phyloP scores from a whole-genome alignment of 2,888 invertebrate species.

The Polietes domitor region DNA sequence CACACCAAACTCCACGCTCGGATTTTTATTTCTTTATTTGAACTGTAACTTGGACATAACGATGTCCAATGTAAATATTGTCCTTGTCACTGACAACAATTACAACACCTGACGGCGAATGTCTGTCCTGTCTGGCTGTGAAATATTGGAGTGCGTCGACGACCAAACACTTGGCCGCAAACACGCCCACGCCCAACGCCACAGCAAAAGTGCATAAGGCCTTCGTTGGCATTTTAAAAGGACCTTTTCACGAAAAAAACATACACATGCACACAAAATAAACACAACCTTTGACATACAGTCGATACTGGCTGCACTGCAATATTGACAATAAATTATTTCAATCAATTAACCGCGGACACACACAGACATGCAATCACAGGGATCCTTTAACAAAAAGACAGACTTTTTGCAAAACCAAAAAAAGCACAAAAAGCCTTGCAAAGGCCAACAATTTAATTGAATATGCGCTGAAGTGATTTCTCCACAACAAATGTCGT shows the following conservation, averaged over 20 bases:
- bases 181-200: neutral
- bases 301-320: constrained; percentile 15
- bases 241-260: neutral
- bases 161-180: neutral
- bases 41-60: too few relatives aligned
- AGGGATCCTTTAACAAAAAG: neutral
- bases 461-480: constrained; percentile 8
- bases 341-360: constrained; percentile 60
- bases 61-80: too few relatives aligned
- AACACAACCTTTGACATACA: neutral
- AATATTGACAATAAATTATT: constrained; percentile 58
- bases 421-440: too few relatives aligned
- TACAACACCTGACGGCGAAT: neutral
- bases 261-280: too few relatives aligned
- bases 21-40: too few relatives aligned
- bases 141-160: too few relatives aligned
- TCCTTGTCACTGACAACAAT: too few relatives aligned
- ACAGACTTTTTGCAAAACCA: neutral
- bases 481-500: neutral
- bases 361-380: neutral
- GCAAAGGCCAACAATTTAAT: constrained; percentile 15
- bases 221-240: neutral
- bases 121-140: neutral
- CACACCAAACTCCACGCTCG: too few relatives aligned
- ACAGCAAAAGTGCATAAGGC: neutral